These are phyloP conservation scores for Charina bottae DNA, from an alignment of 2,113 vertebrate genomes.

Conservation along the genomic window DNA sequence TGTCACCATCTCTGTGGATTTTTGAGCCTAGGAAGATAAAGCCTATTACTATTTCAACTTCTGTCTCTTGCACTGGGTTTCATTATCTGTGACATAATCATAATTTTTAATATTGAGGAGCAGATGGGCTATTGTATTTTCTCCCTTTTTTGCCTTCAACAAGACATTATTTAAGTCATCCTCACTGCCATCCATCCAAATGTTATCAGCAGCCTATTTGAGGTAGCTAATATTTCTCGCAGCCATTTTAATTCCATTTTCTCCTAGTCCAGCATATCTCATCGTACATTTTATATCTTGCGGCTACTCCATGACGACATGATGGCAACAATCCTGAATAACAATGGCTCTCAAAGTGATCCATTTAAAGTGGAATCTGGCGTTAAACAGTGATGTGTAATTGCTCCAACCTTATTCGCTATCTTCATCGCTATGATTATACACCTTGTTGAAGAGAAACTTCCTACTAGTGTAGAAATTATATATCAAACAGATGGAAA, in stretches of 20 bases:
- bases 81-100: neutral
- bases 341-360: too few relatives aligned
- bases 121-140: neutral
- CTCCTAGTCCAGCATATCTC: neutral
- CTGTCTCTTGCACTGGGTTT: neutral
- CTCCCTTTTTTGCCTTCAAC: neutral
- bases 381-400: too few relatives aligned
- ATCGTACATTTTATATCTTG: neutral
- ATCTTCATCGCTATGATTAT: too few relatives aligned
- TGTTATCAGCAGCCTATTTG: neutral
- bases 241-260: neutral
- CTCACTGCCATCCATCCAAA: neutral
- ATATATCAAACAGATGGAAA: too few relatives aligned
- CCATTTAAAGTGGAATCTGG: too few relatives aligned
- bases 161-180: neutral
- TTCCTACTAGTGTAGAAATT: too few relatives aligned
- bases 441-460: too few relatives aligned
- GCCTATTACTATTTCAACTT: neutral
- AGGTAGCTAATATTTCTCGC: neutral
- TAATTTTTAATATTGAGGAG: neutral
- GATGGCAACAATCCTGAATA: too few relatives aligned
- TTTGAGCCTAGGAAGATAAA: neutral
- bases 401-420: too few relatives aligned
- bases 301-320: too few relatives aligned
- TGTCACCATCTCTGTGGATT: neutral